A percentile compares a stretch with the other conserved stretches of the same genome.
Conservation (phyloP, 2,113 vertebrate genomes). For the Jacana jacana region DNA sequence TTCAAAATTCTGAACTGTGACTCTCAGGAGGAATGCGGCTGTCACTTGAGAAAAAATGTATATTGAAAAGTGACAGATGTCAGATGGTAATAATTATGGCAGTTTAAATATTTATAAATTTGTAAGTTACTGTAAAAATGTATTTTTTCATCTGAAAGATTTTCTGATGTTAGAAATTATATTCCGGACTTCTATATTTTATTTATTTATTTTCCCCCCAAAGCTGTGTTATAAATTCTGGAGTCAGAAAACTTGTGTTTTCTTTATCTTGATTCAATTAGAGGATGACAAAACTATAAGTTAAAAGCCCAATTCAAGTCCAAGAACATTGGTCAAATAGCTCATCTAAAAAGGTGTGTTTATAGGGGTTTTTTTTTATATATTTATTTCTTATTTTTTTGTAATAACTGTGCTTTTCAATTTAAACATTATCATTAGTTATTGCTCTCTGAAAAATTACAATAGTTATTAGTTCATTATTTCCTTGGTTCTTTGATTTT, state of each 20-base stretch:
- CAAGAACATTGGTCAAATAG: neutral
- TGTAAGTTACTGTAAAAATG: neutral
- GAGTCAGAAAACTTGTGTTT: neutral
- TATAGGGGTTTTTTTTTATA: neutral
- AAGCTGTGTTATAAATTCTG: neutral
- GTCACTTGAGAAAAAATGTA: neutral
- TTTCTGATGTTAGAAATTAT: neutral
- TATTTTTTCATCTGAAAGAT: neutral
- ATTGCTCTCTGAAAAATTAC: neutral
- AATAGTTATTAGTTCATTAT: neutral
- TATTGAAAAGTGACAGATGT: neutral
- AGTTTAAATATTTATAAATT: conserved; percentile 17
- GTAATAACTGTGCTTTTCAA: neutral
- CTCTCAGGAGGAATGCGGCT: conserved; percentile 2
- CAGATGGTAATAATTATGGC: neutral
- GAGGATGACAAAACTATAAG: neutral
- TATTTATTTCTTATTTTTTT: neutral
- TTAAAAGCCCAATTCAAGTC: neutral
- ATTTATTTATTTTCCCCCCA: neutral
- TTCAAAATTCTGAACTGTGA: neutral
- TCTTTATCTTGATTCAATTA: neutral
- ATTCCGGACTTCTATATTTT: neutral
- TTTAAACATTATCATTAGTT: neutral
- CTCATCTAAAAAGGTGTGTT: neutral
- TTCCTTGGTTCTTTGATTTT: neutral